Evolutionary conservation across 2,888 invertebrate species (phyloP), one percentile per base, ranked within the genome.

Genomic region (Apantesis nais): DNA sequence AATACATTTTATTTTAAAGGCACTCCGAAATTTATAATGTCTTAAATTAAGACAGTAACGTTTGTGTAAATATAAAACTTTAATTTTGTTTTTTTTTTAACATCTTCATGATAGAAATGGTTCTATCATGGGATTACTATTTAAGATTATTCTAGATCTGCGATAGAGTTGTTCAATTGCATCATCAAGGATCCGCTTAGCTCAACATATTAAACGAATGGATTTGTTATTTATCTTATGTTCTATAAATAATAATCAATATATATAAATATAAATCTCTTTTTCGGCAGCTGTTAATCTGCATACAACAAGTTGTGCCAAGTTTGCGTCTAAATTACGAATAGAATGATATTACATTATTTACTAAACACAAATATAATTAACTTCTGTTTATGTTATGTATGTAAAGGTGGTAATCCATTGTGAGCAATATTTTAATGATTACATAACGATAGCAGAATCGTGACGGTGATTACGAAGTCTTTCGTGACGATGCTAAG

Each of bases 401-500:
- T 58, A 25, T 25, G 11, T 16, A 58, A 58, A 14, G 29, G 16
- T 25, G 12, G 9, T 41, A 41, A 61, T 62, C 34, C 9, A 60
- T 31, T 60, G 37, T 0, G 31, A 25, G 34, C 37, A 62, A 44
- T 29, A 25, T 48, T 69, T 64, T 60, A 61, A 62, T 52, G 31
- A 14, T 58, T 61, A 68, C 63, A 39, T 66, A 71, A 62, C 64
- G 48, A 63, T 37, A 69, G 31, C 62, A 67, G 19, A 39, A 72
- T 70, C 74, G 75, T 77, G 80, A 73, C 67, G 69, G 22, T 68
- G 63, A 71, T 61, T 62, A 72, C 67, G 65, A 67, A 62, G 60
- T 34, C 31, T 72, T 62, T 75, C 81, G 83, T 82, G 81, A 70
- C 68, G 83, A 71, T 73, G 78, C 34, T 14, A 64, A 80, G 73